Evolutionary conservation across 2,113 vertebrate species (phyloP).

Genomic region (Pungitius pungitius): DNA sequence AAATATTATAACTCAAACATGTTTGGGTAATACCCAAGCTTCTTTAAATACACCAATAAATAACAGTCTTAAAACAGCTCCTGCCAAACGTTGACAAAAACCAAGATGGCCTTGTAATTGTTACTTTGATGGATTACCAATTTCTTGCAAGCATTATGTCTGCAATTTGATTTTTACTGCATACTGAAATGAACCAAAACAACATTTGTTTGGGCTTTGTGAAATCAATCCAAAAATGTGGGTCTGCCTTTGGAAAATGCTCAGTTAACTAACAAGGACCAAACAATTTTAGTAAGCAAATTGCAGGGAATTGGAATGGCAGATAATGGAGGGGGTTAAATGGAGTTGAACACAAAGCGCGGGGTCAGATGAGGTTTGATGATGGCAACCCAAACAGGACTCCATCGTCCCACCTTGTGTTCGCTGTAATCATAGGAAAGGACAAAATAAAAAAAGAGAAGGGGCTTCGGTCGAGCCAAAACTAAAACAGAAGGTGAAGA

Average conservation of each 20-base stretch:
- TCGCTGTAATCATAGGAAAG: conserved; percentile 1
- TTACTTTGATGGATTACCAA: neutral
- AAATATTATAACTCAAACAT: neutral
- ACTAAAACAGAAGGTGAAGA: neutral
- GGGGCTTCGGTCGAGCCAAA: neutral
- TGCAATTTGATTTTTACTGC: neutral
- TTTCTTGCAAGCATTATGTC: neutral
- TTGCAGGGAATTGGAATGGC: neutral
- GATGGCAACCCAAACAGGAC: neutral
- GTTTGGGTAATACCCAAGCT: conserved; percentile 2
- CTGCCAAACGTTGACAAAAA: neutral
- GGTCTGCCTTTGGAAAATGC: neutral
- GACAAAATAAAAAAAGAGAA: neutral
- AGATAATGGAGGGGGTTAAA: conserved; percentile 9
- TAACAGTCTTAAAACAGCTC: neutral
- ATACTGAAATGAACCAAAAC: neutral
- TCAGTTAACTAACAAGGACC: neutral
- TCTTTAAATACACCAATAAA: neutral
- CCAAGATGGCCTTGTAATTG: neutral
- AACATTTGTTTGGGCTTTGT: neutral
- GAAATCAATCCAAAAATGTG: conserved; percentile 1
- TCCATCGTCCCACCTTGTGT: neutral
- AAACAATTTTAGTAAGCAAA: neutral
- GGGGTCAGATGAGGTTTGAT: neutral
- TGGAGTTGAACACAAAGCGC: neutral